Percentiles rank a stretch among this genome's conserved stretches.
Conservation (phyloP, 2,797 vertebrate genomes). For the Sebastes minor region DNA sequence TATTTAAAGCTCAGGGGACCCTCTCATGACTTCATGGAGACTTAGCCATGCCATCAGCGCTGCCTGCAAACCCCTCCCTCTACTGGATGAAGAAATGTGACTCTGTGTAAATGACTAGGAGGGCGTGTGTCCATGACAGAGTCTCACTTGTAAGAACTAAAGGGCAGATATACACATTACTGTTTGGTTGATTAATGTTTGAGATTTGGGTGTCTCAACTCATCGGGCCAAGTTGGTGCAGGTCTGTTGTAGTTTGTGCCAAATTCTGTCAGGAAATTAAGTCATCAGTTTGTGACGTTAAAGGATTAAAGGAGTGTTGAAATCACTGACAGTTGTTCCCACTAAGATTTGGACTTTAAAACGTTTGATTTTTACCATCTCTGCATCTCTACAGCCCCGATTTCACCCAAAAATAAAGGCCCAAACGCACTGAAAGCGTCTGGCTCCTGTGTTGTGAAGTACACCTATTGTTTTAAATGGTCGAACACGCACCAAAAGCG, state of each 20-base stretch:
- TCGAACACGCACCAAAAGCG: background rate
- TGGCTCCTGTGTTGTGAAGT: background rate
- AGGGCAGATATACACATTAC: background rate
- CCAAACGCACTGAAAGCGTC: background rate
- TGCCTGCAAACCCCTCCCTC: background rate
- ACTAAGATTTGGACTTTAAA: background rate
- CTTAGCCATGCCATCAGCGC: background rate
- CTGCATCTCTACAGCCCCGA: background rate
- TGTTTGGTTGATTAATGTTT: background rate
- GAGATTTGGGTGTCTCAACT: background rate
- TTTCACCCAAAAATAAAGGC: background rate
- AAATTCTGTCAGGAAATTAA: background rate
- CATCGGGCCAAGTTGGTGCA: background rate
- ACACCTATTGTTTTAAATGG: background rate
- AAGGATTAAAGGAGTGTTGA: background rate
- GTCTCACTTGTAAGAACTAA: background rate
- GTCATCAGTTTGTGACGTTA: background rate
- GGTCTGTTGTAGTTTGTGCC: background rate
- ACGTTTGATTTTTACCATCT: background rate
- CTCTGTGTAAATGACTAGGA: background rate
- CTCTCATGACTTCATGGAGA: constrained; percentile 50
- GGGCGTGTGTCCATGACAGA: background rate
- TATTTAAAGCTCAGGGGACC: constrained; percentile 3
- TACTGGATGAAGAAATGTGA: constrained; percentile 1
- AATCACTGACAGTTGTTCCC: background rate